Base-by-base conservation (phyloP, 2,113 vertebrate species). In the Pseudonaja textilis region DNA sequence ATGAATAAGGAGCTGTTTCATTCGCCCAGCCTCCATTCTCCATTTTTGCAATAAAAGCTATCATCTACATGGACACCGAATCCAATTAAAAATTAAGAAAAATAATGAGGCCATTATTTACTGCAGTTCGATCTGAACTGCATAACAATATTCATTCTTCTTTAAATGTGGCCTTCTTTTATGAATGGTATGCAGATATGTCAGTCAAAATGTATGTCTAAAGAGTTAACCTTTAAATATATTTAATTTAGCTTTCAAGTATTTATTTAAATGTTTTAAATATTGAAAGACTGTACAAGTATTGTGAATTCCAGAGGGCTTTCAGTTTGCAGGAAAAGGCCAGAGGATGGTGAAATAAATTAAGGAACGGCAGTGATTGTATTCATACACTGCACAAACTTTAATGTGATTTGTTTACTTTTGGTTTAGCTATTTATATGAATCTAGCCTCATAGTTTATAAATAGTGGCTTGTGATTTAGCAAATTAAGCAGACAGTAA, bases 31-130 rank as follows among this genome's bases (percentile, higher is more conserved):
- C 74, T 7, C 18, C 18, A 81, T 39, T 39, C 74, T 81, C 34
- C 18, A 42, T 91, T 50, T 88, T 96, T 96, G 94, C 85, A 29
- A 91, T 95, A 93, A 96, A 95, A 96, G 94, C 89, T 94, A 89
- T 88, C 74, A 85, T 85, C 89, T 59, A 89, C 93, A 90, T 95
- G 94, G 86, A 90, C 91, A 91, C 92, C 94, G 61, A 94, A 94
- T 94, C 86, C 88, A 92, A 81, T 96, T 96, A 96, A 97, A 97
- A 97, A 95, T 96, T 94, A 94, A 90, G 25, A 92, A 95, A 92
- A 94, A 95, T 92, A 91, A 93, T 95, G 91, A 94, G 59, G 54
- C 89, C 50, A 95, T 95, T 95, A 69, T 93, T 89, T 26, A 87
- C 95, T 94, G 90, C 91, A 94, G 88, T 88, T 93, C 92, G 91